phyloP scores from a whole-genome alignment of 2,888 invertebrate species.

The Heliconius charithonia region DNA sequence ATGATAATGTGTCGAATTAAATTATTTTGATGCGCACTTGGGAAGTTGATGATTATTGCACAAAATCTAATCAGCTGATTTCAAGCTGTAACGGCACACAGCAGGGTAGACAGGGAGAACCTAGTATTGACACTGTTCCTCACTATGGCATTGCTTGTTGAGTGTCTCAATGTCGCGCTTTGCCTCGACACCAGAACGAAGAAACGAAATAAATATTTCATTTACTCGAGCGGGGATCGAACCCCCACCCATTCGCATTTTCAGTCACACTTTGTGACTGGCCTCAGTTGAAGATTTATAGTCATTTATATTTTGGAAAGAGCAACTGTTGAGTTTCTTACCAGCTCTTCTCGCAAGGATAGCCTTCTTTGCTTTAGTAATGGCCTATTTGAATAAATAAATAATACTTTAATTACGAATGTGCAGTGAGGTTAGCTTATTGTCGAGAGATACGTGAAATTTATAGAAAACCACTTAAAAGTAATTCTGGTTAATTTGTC shows the following conservation, averaged over 20 bases:
- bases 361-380: not conserved
- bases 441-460: not conserved
- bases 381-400: slow-evolving; percentile 1
- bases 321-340: not conserved
- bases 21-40: not conserved
- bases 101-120: too few relatives aligned
- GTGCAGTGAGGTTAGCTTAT: not conserved
- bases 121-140: too few relatives aligned
- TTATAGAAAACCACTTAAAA: not conserved
- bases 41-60: not conserved
- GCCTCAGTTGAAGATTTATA: not conserved
- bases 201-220: too few relatives aligned
- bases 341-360: not conserved
- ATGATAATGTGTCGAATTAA: not conserved
- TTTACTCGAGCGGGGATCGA: too few relatives aligned
- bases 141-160: too few relatives aligned
- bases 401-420: not conserved
- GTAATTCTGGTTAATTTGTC: not conserved
- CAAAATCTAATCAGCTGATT: not conserved
- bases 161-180: too few relatives aligned
- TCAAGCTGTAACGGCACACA: too few relatives aligned
- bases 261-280: too few relatives aligned
- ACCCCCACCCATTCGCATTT: too few relatives aligned
- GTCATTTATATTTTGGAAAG: not conserved
- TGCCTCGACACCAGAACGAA: too few relatives aligned